These are phyloP conservation scores for Trissonchulus sp. DNA, from an alignment of 2,888 invertebrate genomes.

Conservation along the genomic window DNA sequence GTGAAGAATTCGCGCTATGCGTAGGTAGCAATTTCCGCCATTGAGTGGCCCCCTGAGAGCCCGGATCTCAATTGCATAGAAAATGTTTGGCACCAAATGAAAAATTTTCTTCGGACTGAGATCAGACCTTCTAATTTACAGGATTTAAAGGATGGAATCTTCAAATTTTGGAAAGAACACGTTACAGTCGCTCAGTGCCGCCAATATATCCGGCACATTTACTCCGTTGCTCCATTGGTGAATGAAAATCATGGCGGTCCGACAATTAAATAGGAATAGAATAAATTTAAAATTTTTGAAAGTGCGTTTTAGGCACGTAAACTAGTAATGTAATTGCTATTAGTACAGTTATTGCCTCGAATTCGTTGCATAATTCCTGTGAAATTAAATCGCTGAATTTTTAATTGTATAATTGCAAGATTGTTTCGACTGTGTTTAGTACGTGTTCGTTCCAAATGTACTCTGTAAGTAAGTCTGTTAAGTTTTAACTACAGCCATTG, in stretches of 20 bases:
- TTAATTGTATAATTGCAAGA: too few species aligned
- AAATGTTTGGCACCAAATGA: constrained; percentile 18
- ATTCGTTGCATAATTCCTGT: too few species aligned
- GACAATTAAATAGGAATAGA: constrained; percentile 8
- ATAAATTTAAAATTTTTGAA: not conserved
- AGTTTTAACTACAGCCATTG: too few species aligned
- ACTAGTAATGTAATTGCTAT: not conserved
- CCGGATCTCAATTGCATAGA: constrained; percentile 17
- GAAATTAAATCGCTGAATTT: too few species aligned
- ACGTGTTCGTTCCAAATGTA: too few species aligned
- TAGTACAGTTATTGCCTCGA: not conserved
- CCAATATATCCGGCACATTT: constrained; percentile 6
- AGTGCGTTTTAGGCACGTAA: not conserved
- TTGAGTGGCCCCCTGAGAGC: constrained; percentile 4
- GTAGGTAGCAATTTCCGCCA: not conserved
- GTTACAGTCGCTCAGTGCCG: constrained; percentile 10
- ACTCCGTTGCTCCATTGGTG: constrained; percentile 5
- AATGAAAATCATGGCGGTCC: constrained; percentile 10
- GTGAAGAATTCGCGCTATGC: not conserved
- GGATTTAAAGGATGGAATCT: not conserved
- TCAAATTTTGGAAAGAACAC: not conserved
- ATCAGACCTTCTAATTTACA: not conserved
- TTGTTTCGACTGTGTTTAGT: too few species aligned
- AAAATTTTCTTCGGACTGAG: constrained; percentile 6
- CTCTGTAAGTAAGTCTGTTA: too few species aligned